These are phyloP conservation scores for Cremastinae sp. DNA, from an alignment of 2,888 invertebrate genomes.

Conservation along the genomic window DNA sequence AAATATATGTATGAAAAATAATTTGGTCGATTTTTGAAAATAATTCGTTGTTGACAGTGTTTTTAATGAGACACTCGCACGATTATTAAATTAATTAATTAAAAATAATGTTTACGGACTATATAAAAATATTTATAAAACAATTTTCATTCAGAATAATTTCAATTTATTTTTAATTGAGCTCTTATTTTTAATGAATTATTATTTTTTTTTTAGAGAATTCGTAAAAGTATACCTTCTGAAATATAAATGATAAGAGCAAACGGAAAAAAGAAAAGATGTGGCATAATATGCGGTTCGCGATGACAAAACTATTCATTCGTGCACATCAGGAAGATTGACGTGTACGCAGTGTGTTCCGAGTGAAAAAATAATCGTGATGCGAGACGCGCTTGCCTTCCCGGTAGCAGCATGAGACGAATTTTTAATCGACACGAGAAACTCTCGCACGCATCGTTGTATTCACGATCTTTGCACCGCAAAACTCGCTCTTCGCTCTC, in stretches of 20 bases:
- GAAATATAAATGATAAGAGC: background rate
- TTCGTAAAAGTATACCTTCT: background rate
- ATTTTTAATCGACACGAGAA: conserved; percentile 72
- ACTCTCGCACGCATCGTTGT: conserved; percentile 17
- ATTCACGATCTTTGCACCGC: conserved; percentile 12
- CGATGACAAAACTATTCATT: conserved; percentile 55
- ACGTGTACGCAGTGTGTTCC: conserved; percentile 49
- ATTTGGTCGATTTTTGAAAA: too few relatives aligned
- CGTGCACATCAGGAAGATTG: conserved; percentile 59
- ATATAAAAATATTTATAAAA: too few relatives aligned
- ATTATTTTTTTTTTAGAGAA: background rate
- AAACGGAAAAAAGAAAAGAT: background rate
- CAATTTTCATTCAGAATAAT: too few relatives aligned
- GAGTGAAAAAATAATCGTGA: conserved; percentile 59
- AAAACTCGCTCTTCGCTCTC: conserved; percentile 31
- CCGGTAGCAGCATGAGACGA: conserved; percentile 79
- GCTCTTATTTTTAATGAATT: too few relatives aligned
- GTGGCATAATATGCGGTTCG: conserved; percentile 50
- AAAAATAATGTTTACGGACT: too few relatives aligned
- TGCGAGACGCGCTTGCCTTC: conserved; percentile 76
- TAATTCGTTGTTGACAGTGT: too few relatives aligned
- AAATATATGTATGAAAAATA: too few relatives aligned
- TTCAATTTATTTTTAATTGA: too few relatives aligned
- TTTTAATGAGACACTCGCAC: too few relatives aligned
- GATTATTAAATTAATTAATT: too few relatives aligned